These are phyloP conservation scores for Mobula birostris DNA, from an alignment of 2,113 vertebrate species.

Conservation along the genomic window DNA sequence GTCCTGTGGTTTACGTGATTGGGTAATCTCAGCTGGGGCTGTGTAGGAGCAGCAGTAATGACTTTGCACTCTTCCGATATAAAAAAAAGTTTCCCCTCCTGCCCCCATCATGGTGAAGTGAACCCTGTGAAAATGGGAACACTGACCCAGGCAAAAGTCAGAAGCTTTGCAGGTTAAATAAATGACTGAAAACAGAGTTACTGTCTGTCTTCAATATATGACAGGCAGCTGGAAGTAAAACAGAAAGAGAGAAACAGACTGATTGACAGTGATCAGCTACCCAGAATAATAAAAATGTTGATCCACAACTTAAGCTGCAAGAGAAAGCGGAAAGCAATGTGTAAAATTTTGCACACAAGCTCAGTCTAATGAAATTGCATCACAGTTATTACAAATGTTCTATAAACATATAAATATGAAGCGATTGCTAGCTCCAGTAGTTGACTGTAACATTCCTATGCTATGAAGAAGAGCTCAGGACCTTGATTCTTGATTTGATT, in stretches of 20 bases:
- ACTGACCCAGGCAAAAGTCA: neutral
- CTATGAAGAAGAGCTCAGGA: neutral
- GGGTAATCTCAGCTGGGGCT: neutral
- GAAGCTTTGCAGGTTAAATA: neutral
- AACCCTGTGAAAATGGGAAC: neutral
- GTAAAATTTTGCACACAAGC: neutral
- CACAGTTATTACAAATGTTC: neutral
- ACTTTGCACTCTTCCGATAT: neutral
- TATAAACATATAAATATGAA: neutral
- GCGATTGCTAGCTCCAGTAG: neutral
- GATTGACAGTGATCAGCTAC: neutral
- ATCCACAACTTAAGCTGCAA: neutral
- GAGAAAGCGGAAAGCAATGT: neutral
- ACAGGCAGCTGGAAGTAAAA: neutral
- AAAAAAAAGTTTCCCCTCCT: neutral
- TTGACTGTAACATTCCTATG: neutral
- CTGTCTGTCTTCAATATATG: neutral
- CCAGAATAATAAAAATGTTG: neutral
- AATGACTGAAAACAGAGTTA: neutral
- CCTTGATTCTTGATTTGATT: neutral
- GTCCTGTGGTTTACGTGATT: neutral
- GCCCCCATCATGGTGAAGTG: neutral
- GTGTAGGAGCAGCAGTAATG: neutral
- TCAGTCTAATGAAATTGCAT: neutral
- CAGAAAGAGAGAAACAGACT: neutral